Evolutionary conservation across 2,888 invertebrate species (phyloP).

Genomic region (Ormyrus pomaceus): DNA sequence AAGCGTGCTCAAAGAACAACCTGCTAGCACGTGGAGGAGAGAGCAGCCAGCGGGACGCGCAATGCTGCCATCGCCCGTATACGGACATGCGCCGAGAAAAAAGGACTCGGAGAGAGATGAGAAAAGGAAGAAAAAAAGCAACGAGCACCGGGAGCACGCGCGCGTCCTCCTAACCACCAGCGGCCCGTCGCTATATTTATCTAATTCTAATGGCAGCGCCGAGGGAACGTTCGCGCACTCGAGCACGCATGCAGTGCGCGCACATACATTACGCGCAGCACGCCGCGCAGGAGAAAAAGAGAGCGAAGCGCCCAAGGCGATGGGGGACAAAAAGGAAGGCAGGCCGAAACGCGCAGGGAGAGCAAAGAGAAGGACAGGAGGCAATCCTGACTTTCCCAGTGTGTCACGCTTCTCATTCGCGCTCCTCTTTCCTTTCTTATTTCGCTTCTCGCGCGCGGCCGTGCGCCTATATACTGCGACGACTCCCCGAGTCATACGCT

Average conservation of each 20-base stretch:
- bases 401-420: conserved; percentile 63
- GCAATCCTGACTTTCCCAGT: conserved; percentile 66
- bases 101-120: not conserved
- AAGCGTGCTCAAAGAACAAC: conserved; percentile 16
- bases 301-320: conserved; percentile 8
- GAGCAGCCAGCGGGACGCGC: not conserved
- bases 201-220: conserved; percentile 63
- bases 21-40: conserved; percentile 30
- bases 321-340: too few species aligned
- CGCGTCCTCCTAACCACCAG: conserved; percentile 24
- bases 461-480: not conserved
- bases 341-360: not conserved
- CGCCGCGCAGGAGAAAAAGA: conserved; percentile 13
- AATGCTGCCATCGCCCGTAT: not conserved
- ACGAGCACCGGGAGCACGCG: conserved; percentile 1
- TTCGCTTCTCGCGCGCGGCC: not conserved
- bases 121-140: not conserved
- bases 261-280: conserved; percentile 43
- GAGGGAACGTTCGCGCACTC: conserved; percentile 54
- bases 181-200: conserved; percentile 65
- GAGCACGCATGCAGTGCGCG: conserved; percentile 36
- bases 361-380: conserved; percentile 3
- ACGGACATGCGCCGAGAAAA: not conserved
- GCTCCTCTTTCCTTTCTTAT: not conserved
- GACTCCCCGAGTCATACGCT: not conserved